Evolutionary conservation across 2,888 invertebrate genomes (phyloP).

Genomic region (Archips xylosteana): DNA sequence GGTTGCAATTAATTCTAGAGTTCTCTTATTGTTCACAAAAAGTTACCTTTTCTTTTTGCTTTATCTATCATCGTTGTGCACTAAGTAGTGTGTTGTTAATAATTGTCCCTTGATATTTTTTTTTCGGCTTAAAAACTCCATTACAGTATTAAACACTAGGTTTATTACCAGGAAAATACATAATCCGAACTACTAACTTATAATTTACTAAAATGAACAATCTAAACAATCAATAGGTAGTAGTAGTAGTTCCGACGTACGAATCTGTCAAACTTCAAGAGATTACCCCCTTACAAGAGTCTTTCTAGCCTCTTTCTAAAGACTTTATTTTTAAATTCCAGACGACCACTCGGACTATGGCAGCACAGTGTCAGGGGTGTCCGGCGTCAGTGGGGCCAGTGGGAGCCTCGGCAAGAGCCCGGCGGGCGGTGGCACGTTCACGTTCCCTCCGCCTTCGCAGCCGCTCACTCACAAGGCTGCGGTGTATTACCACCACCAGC

Average conservation of each 20-base stretch:
- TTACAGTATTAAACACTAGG: no score
- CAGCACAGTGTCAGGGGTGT: slow-evolving; percentile 86
- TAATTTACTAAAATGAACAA: no score
- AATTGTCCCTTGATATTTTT: no score
- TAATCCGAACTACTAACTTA: no score
- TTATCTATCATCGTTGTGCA: neutral
- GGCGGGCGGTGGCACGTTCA: slow-evolving; percentile 88
- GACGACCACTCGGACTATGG: slow-evolving; percentile 89
- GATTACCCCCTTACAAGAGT: neutral
- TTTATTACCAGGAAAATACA: no score
- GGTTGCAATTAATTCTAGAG: slow-evolving; percentile 8
- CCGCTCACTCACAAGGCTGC: slow-evolving; percentile 91
- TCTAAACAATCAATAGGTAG: no score
- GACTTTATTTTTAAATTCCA: slow-evolving; percentile 57
- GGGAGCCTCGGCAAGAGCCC: slow-evolving; percentile 88
- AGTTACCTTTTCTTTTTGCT: neutral
- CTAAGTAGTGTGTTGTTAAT: no score
- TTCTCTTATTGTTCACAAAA: neutral
- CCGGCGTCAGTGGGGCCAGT: slow-evolving; percentile 83
- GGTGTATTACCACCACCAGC: slow-evolving; percentile 92
- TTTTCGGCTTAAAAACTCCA: neutral
- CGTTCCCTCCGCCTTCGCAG: slow-evolving; percentile 90
- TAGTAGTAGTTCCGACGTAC: no score
- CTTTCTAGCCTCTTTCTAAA: neutral
- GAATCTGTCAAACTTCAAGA: no score